phyloP scores from a whole-genome alignment of 2,797 vertebrate species.

The Podarcis siculus region DNA sequence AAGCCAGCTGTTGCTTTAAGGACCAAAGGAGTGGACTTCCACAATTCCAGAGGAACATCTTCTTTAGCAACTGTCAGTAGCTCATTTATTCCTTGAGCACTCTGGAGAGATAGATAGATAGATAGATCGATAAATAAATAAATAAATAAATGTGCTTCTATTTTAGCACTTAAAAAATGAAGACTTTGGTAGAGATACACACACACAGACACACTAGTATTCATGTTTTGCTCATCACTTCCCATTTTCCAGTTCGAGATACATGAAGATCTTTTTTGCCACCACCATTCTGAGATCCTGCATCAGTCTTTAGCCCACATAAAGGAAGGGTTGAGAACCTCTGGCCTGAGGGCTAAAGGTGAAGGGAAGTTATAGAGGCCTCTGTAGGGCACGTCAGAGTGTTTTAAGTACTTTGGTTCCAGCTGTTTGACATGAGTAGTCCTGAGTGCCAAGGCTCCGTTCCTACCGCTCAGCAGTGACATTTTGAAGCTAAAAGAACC shows the following conservation, averaged over 20 bases:
- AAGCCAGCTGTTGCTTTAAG: slow-evolving; percentile 94
- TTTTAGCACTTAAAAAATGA: background rate
- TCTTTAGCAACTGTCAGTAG: slow-evolving; percentile 86
- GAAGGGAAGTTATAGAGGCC: too few species aligned
- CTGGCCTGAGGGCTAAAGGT: background rate
- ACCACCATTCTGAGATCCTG: background rate
- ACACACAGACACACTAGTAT: background rate
- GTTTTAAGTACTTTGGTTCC: too few species aligned
- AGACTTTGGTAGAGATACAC: background rate
- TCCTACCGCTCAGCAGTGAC: background rate
- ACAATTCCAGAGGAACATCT: slow-evolving; percentile 80
- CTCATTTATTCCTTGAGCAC: slow-evolving; percentile 82
- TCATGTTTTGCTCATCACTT: background rate
- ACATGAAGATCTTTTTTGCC: too few species aligned
- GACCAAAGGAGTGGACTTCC: slow-evolving; percentile 87
- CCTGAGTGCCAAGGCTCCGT: background rate
- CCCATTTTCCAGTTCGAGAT: too few species aligned
- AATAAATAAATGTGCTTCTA: background rate
- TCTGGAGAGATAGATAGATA: slow-evolving; percentile 73
- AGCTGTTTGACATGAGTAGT: too few species aligned
- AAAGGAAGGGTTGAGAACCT: background rate
- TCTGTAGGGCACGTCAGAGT: too few species aligned
- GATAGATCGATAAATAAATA: background rate
- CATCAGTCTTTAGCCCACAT: background rate
- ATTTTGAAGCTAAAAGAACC: background rate